Base-by-base conservation (phyloP, 2,113 vertebrate genomes). In the Galbula dea region DNA sequence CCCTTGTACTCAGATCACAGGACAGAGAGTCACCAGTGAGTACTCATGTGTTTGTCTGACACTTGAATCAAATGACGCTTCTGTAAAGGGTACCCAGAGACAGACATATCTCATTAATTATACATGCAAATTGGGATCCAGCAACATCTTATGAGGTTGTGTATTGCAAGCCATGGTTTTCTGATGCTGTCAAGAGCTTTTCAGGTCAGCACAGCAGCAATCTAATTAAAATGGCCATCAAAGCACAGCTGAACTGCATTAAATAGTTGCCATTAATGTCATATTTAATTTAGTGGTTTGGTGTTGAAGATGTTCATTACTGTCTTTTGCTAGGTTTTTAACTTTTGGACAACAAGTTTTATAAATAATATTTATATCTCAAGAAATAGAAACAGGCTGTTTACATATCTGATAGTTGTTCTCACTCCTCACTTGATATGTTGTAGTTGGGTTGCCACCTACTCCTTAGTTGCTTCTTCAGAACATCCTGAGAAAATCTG, bases 141-240 rank as follows among this genome's bases (percentile, higher is more conserved):
- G 41, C 29, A 67, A 72, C 66, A 72, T 88, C 78, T 94, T 88
- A 89, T 8, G 39, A 81, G 55, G 59, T 69, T 57, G 68, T 93
- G 43, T 59, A 29, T 34, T 79, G 80, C 68, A 86, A 94, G 24
- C 27, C 36, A 51, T 74, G 72, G 34, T 90, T 97, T 96, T 94
- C 89, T 92, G 72, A 95, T 61, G n/a, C 75, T 91, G 71, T 96
- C 92, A 95, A 86, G 92, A 94, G 89, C 45, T 97, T 97, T 95
- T 88, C 79, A 89, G 65, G 88, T 94, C 89, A 86, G 61, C 58
- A 57, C 55, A 95, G 74, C 86, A 59, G 89, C 87, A 83, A 92
- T 94, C 88, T 97, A 98, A 98, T 98, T 98, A 97, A 97, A 98
- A 96, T 69, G 83, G 57, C 89, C 93, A 95, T 92, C 94, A 97